Percentiles rank a stretch among this genome's conserved stretches.
phyloP scores from a whole-genome alignment of 92 coral and sea anemone species.

The Umimayanthus chanpuru region DNA sequence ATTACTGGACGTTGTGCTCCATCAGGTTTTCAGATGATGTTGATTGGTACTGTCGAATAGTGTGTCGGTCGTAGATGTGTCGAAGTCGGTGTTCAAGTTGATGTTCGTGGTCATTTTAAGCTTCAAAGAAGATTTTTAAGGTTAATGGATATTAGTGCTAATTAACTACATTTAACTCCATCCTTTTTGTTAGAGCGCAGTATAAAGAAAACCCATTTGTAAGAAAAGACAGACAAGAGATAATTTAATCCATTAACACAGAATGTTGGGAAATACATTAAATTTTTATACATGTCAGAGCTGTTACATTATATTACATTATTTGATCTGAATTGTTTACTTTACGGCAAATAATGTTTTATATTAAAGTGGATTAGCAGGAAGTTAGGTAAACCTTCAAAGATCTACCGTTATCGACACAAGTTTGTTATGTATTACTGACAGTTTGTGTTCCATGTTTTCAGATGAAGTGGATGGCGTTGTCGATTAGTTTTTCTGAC shows the following conservation, averaged over 20 bases:
- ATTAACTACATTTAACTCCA: no score
- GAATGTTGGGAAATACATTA: neutral
- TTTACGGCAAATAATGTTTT: neutral
- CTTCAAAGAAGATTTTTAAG: constrained; percentile 16
- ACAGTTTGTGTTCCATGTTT: neutral
- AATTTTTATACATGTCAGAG: neutral
- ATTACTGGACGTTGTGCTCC: neutral
- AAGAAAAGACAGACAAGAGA: neutral
- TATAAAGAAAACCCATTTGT: no score
- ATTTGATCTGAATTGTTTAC: neutral
- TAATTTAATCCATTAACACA: no score
- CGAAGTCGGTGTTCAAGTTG: constrained; percentile 7
- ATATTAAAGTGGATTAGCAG: neutral
- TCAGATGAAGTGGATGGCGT: neutral
- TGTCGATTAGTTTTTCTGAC: constrained; percentile 12
- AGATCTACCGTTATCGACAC: no score
- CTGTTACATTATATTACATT: no score
- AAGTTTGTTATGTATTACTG: neutral
- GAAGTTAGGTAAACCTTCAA: neutral
- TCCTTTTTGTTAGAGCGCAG: no score
- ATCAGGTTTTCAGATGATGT: neutral
- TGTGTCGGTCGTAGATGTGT: neutral
- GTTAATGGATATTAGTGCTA: neutral
- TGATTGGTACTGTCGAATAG: constrained; percentile 3
- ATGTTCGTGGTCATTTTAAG: neutral